Percentiles rank a stretch among this genome's conserved stretches.
Evolutionary conservation across 2,113 vertebrate genomes (phyloP).

Genomic region (Megaceryle maxima): DNA sequence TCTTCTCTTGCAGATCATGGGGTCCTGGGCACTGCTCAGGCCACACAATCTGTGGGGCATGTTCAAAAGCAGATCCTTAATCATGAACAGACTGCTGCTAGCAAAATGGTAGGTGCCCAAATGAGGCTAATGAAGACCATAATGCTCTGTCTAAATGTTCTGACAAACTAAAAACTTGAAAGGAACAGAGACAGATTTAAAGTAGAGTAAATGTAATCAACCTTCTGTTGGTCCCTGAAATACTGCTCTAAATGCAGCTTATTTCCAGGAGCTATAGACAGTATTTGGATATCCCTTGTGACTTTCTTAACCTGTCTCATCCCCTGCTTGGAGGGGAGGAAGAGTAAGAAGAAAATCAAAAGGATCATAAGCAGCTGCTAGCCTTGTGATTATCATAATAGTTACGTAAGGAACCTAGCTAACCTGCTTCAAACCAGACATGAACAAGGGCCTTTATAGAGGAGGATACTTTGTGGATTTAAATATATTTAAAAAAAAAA

Average conservation of each 20-base stretch:
- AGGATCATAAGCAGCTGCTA: slow-evolving; percentile 50
- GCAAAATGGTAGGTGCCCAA: not conserved
- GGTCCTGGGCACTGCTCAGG: not conserved
- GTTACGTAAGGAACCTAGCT: slow-evolving; percentile 7
- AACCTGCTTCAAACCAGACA: slow-evolving; percentile 55
- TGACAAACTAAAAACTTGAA: not conserved
- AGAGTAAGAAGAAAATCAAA: slow-evolving; percentile 40
- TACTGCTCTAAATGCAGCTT: not conserved
- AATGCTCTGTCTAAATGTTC: not conserved
- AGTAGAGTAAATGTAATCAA: not conserved
- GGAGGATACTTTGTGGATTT: slow-evolving; percentile 15
- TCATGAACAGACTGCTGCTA: not conserved
- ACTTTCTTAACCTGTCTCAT: not conserved
- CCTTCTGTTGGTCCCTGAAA: not conserved
- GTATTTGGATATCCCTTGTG: not conserved
- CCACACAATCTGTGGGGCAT: fast-evolving
- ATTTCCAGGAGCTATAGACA: slow-evolving; percentile 32
- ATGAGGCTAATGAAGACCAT: not conserved
- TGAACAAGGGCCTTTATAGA: not conserved
- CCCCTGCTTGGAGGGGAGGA: not conserved
- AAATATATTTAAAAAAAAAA: not conserved
- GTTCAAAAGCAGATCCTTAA: not conserved
- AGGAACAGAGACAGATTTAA: not conserved
- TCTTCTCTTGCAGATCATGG: not conserved
- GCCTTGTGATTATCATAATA: slow-evolving; percentile 57